Evolutionary conservation across 2,113 vertebrate genomes (phyloP), one percentile per base, ranked within the genome.

Genomic region (Gallinago undulata): DNA sequence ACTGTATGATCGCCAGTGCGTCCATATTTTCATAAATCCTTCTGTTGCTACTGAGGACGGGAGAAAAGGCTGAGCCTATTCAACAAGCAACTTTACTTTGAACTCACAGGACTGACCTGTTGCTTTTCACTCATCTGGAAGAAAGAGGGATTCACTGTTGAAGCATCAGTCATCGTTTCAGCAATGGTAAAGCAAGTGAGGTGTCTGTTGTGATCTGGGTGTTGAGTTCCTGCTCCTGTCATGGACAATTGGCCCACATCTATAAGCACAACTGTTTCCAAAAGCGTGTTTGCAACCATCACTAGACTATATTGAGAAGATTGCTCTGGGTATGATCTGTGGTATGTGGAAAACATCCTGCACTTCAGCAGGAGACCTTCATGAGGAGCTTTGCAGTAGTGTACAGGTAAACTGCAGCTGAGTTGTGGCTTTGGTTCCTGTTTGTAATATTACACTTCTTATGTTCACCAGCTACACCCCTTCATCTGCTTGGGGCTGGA

Each of bases 1-100:
- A 63, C 53, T 31, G 2, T 21, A 10, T 25, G 7, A 3, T n/a
- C 9, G 0, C 31, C 0, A 0, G 10, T 57, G 8, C 21, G 16
- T 1, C 17, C 2, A 0, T 10, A 10, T 14, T 37, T 11, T 22
- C 57, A 79, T 27, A 30, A 64, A 55, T n/a, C 18, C 24, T 56
- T 79, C 11, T 47, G 7, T 28, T n/a, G 30, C 27, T 43, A 0
- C n/a, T 48, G 9, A 90, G 39, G 25, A 85, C 1, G 7, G 27
- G 80, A 77, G 33, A 1, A 83, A 57, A 56, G 35, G 28, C 6
- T 1, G 0, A 62, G 1, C 9, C 18, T 47, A 4, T n/a, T 62
- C 24, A 37, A 45, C 2, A 23, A 35, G 3, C 22, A 35, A 13
- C 7, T 64, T 81, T 93, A 8, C 7, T 63, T 51, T 72, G 43